phyloP scores from a whole-genome alignment of 2,888 invertebrate species.

The Sylvicola fuscatus region DNA sequence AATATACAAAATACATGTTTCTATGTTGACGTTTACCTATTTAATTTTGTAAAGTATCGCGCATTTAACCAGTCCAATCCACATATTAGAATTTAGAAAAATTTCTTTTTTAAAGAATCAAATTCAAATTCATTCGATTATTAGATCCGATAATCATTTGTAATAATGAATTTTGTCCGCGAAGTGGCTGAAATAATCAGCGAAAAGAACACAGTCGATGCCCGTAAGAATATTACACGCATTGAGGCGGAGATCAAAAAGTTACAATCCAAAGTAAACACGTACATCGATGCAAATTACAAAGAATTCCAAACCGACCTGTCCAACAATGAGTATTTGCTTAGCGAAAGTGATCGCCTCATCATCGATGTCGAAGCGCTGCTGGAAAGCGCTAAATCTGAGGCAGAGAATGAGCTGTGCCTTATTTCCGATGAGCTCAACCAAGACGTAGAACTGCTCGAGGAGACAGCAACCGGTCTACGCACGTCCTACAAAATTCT shows the following conservation, averaged over 20 bases:
- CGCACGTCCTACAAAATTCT: conserved; percentile 19
- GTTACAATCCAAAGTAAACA: conserved; percentile 19
- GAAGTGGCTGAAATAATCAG: conserved; percentile 11
- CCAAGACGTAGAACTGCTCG: conserved; percentile 30
- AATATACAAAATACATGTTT: too few relatives aligned
- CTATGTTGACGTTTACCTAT: too few relatives aligned
- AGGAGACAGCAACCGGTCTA: conserved; percentile 34
- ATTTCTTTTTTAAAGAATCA: too few relatives aligned
- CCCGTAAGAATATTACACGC: conserved; percentile 16
- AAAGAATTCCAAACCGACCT: conserved; percentile 20
- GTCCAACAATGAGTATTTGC: conserved; percentile 17
- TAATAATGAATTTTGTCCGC: conserved; percentile 9
- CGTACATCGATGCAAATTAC: conserved; percentile 22
- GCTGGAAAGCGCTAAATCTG: conserved; percentile 30
- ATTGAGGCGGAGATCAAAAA: conserved; percentile 17
- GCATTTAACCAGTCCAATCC: too few relatives aligned
- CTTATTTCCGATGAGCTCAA: conserved; percentile 39
- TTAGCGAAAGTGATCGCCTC: conserved; percentile 17
- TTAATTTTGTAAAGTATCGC: too few relatives aligned
- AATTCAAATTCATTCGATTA: too few relatives aligned
- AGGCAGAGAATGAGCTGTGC: conserved; percentile 36
- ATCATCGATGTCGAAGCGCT: conserved; percentile 16
- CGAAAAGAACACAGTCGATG: conserved; percentile 10
- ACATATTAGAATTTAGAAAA: too few relatives aligned
- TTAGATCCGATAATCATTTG: too few relatives aligned